Evolutionary conservation across 2,888 invertebrate genomes (phyloP).

Genomic region (Agrotis ipsilon): DNA sequence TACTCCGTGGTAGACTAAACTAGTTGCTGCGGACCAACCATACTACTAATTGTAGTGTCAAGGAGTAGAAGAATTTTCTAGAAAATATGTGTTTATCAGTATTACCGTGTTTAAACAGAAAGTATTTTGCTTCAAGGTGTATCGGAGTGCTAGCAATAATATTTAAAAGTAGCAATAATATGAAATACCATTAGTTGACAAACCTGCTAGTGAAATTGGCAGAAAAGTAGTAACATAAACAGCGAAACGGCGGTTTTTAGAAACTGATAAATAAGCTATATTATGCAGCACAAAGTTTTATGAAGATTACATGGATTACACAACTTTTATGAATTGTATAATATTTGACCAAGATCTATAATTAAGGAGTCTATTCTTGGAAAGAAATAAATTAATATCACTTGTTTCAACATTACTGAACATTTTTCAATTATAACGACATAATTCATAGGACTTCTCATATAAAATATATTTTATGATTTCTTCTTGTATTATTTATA

Average conservation of each 20-base stretch:
- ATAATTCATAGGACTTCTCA: not conserved
- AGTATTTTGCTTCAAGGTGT: constrained; percentile 34
- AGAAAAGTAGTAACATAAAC: constrained; percentile 19
- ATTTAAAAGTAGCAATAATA: constrained; percentile 24
- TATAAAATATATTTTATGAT: not conserved
- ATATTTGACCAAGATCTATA: not conserved
- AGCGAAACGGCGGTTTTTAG: constrained; percentile 18
- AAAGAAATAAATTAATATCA: not conserved
- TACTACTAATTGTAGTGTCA: constrained; percentile 33
- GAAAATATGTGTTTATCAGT: constrained; percentile 45
- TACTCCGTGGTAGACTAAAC: not conserved
- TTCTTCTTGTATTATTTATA: constrained; percentile 20
- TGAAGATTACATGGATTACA: constrained; percentile 7
- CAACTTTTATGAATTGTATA: not conserved
- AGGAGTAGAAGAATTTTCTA: constrained; percentile 39
- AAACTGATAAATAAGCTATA: constrained; percentile 1
- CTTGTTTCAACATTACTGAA: not conserved
- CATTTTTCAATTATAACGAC: not conserved
- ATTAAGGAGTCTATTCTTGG: not conserved
- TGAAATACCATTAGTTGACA: not conserved
- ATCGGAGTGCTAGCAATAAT: not conserved
- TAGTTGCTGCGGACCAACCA: constrained; percentile 1
- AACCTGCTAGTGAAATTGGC: constrained; percentile 32
- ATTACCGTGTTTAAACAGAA: constrained; percentile 43
- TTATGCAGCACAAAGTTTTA: not conserved